These are phyloP conservation scores for Conchocele bisecta DNA, from an alignment of 2,888 invertebrate species.

Conservation along the genomic window DNA sequence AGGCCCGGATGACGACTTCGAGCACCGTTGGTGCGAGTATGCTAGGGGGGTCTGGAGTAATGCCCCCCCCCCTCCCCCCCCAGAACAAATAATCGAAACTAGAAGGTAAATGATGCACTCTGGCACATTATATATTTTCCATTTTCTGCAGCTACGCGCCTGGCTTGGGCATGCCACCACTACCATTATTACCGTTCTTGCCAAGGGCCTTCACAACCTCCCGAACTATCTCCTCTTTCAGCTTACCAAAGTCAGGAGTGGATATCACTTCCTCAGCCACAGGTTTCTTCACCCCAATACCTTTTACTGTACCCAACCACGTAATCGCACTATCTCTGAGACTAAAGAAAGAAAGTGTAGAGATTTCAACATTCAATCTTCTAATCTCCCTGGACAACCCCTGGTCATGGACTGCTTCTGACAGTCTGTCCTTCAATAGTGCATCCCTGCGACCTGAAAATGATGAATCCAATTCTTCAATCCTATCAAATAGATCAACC, in stretches of 20 bases:
- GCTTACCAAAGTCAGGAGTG: not conserved
- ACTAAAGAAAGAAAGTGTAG: not conserved
- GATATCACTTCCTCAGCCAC: slow-evolving; percentile 2
- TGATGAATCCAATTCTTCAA: not conserved
- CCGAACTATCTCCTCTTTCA: not conserved
- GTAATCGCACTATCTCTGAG: not conserved
- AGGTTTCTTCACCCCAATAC: not conserved
- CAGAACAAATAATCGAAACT: no score
- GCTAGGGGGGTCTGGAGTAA: no score
- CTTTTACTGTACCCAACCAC: not conserved
- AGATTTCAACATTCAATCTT: not conserved
- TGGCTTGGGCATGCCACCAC: no score
- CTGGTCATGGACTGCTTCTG: not conserved
- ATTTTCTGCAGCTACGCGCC: no score
- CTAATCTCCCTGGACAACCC: not conserved
- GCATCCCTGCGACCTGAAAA: not conserved
- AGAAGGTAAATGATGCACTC: no score
- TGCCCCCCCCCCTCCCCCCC: no score
- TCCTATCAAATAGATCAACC: slow-evolving; percentile 1
- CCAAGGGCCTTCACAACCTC: slow-evolving; percentile 4
- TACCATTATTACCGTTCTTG: no score
- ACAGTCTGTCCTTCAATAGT: not conserved
- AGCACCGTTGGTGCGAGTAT: no score
- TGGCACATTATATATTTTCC: no score
- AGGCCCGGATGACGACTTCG: no score